A percentile compares a stretch with the other conserved stretches of the same genome.
Evolutionary conservation across 2,888 invertebrate species (phyloP).

Genomic region (Flexamia atlantica): DNA sequence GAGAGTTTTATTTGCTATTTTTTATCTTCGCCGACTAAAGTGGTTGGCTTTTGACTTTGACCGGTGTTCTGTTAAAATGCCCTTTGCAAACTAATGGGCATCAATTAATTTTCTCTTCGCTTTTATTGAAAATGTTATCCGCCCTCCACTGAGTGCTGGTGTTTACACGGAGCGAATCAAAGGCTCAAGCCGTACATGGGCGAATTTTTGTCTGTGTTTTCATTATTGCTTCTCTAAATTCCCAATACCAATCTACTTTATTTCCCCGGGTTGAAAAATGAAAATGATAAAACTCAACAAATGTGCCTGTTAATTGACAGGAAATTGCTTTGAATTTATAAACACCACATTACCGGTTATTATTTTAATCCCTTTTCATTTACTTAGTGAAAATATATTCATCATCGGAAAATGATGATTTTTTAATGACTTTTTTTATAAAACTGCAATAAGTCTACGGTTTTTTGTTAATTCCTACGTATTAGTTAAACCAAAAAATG

Average conservation of each 20-base stretch:
- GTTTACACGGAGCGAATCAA: conserved; percentile 36
- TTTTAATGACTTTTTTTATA: too few relatives aligned
- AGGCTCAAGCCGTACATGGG: conserved; percentile 15
- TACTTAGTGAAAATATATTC: background rate
- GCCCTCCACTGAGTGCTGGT: conserved; percentile 24
- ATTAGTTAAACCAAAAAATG: too few relatives aligned
- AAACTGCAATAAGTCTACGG: too few relatives aligned
- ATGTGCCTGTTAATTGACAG: background rate
- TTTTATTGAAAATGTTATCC: conserved; percentile 48
- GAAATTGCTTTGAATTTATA: background rate
- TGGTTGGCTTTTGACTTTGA: conserved; percentile 50
- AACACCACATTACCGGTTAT: background rate
- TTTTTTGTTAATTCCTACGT: too few relatives aligned
- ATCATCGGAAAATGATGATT: too few relatives aligned
- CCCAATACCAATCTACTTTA: background rate
- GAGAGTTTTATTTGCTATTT: conserved; percentile 19
- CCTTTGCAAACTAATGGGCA: conserved; percentile 41
- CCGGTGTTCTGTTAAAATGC: conserved; percentile 46
- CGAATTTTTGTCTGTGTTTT: conserved; percentile 2
- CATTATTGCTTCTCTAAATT: conserved; percentile 1
- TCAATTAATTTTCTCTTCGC: conserved; percentile 53
- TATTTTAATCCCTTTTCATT: too few relatives aligned
- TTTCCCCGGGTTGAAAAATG: background rate
- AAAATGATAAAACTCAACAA: background rate
- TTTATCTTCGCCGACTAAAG: conserved; percentile 38